Conservation (phyloP, 2,888 invertebrate species). For the Bembecia ichneumoniformis region DNA sequence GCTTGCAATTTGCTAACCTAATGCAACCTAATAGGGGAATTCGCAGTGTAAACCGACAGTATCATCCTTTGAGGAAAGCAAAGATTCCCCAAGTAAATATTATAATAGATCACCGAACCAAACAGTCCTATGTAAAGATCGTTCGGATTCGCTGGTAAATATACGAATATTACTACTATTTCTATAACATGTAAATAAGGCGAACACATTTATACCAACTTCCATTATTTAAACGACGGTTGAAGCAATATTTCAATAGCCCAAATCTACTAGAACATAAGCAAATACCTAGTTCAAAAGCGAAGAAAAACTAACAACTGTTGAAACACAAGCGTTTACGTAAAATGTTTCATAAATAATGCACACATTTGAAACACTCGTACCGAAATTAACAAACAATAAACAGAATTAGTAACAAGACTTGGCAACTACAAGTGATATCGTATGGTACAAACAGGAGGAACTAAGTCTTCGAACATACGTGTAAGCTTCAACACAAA, state of each 20-base stretch:
- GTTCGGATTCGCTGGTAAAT: neutral
- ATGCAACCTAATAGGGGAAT: slow-evolving; percentile 12
- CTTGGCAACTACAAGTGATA: neutral
- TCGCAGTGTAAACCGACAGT: slow-evolving; percentile 7
- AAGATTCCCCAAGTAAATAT: neutral
- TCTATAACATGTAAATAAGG: neutral
- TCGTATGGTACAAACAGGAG: neutral
- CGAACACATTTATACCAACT: no score
- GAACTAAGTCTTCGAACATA: neutral
- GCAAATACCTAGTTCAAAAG: no score
- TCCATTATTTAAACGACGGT: no score
- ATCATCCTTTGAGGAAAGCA: slow-evolving; percentile 8
- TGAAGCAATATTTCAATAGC: no score
- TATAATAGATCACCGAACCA: neutral
- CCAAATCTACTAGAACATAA: no score
- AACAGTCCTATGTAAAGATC: neutral
- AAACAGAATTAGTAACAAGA: neutral
- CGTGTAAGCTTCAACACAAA: slow-evolving; percentile 37
- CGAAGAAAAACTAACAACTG: no score
- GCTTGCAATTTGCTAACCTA: slow-evolving; percentile 24
- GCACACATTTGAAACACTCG: neutral
- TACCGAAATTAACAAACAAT: neutral
- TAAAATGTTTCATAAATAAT: no score
- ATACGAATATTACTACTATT: neutral
- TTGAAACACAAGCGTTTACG: no score